These are phyloP conservation scores for Halcyon senegalensis DNA, from an alignment of 2,113 vertebrate genomes.

Conservation along the genomic window DNA sequence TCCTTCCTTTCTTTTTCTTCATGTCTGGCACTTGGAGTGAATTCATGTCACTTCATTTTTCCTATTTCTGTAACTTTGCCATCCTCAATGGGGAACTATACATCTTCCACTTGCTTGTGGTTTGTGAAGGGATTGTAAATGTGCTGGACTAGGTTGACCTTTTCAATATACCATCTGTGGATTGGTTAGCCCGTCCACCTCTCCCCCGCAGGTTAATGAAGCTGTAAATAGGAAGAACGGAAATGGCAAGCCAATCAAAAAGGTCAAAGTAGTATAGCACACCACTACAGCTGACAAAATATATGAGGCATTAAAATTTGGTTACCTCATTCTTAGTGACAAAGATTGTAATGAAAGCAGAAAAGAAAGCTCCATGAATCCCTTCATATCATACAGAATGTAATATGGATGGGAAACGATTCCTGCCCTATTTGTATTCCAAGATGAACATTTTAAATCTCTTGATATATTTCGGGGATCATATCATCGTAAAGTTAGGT, in stretches of 20 bases:
- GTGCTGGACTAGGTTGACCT: not conserved
- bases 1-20: not conserved
- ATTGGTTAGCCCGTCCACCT: slow-evolving; percentile 38
- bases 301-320: slow-evolving; percentile 65
- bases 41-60: not conserved
- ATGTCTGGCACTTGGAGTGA: not conserved
- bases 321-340: slow-evolving; percentile 61
- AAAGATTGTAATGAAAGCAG: slow-evolving; percentile 46
- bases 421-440: not conserved
- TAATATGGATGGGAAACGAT: not conserved
- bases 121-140: slow-evolving; percentile 45
- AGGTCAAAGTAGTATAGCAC: slow-evolving; percentile 60
- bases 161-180: slow-evolving; percentile 16
- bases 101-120: not conserved
- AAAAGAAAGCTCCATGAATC: slow-evolving; percentile 15
- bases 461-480: not conserved
- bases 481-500: not conserved
- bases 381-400: not conserved
- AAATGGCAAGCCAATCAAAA: slow-evolving; percentile 74
- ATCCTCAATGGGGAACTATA: not conserved
- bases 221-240: slow-evolving; percentile 59
- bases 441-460: not conserved
- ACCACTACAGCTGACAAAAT: slow-evolving; percentile 61
- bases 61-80: not conserved
- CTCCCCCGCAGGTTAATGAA: slow-evolving; percentile 66